Evolutionary conservation across 2,113 vertebrate species (phyloP), one percentile per base, ranked within the genome.

Genomic region (Triplophysa siluroides): DNA sequence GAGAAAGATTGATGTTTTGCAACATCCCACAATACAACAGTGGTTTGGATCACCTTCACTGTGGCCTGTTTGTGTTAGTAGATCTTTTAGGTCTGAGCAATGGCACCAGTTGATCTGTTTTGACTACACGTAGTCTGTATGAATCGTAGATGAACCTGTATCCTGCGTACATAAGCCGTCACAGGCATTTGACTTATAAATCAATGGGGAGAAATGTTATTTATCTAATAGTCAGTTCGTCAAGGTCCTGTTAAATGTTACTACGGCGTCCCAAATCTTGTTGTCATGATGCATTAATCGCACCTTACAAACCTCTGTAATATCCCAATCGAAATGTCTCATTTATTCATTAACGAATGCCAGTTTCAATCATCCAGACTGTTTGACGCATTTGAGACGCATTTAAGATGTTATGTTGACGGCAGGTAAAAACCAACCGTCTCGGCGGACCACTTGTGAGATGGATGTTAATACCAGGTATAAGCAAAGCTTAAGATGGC

Each of bases 101-200:
- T 18, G 8, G 16, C 33, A 58, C 19, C 19, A 10, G 19, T 21
- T 58, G 54, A 61, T 73, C 10, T 43, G 58, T 73, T 50, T 70
- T 23, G 58, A 52, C 23, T 45, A 58, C 60, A 56, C 62, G 47
- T 50, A 4, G 7, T 19, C 47, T 78, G 47, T 76, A 4, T 29
- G 41, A 56, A 83, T 72, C 66, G 47, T 43, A 50, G 29, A 24
- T 61, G 29, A 21, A 66, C 54, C 50, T 78, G 69, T 75, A 62
- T 23, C 13, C n/a, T 23, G 62, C 74, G 56, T 78, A 75, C 33
- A n/a, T 56, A 78, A 81, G 45, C 50, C 26, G 4, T 19, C 71
- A 33, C 56, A 19, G 64, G 72, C 33, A 10, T 78, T 38, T 38
- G 33, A 72, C 43, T 78, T 78, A 12, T 52, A 72, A 72, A 33